These are phyloP conservation scores for Mesodorylaimus sp. DNA, from an alignment of 2,888 invertebrate genomes.

Conservation along the genomic window DNA sequence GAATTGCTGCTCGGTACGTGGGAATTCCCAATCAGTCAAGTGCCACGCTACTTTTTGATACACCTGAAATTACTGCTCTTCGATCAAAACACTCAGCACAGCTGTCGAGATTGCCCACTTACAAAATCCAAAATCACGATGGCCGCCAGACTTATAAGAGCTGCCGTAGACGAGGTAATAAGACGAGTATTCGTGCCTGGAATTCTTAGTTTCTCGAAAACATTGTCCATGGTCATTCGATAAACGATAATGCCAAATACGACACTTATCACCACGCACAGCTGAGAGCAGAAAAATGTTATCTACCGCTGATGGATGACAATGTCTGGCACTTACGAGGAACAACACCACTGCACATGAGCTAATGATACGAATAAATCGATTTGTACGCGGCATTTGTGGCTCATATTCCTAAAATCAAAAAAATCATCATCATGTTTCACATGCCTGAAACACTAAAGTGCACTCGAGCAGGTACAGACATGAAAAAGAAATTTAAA, in stretches of 20 bases:
- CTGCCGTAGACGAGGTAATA: slow-evolving; percentile 77
- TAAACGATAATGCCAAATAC: slow-evolving; percentile 88
- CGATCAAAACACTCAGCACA: no score
- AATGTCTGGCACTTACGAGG: slow-evolving; percentile 49
- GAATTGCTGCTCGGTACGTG: slow-evolving; percentile 78
- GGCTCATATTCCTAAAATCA: slow-evolving; percentile 57
- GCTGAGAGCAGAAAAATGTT: slow-evolving; percentile 38
- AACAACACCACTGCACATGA: slow-evolving; percentile 69
- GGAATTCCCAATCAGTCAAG: slow-evolving; percentile 49
- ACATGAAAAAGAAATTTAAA: no score
- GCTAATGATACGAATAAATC: slow-evolving; percentile 36
- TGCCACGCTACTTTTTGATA: slow-evolving; percentile 66
- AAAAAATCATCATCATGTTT: no score
- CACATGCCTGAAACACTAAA: no score
- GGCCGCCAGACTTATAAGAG: slow-evolving; percentile 72
- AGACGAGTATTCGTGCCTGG: slow-evolving; percentile 49
- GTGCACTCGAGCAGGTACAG: no score
- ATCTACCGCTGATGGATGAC: no score
- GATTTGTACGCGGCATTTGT: slow-evolving; percentile 53
- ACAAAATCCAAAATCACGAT: slow-evolving; percentile 81
- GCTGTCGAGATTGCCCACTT: slow-evolving; percentile 29
- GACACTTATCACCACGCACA: slow-evolving; percentile 61
- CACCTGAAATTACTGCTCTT: slow-evolving; percentile 45
- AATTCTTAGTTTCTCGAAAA: slow-evolving; percentile 15
- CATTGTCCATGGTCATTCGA: slow-evolving; percentile 50